Evolutionary conservation across 2,888 invertebrate genomes (phyloP).

Genomic region (Petrolisthes cinctipes): DNA sequence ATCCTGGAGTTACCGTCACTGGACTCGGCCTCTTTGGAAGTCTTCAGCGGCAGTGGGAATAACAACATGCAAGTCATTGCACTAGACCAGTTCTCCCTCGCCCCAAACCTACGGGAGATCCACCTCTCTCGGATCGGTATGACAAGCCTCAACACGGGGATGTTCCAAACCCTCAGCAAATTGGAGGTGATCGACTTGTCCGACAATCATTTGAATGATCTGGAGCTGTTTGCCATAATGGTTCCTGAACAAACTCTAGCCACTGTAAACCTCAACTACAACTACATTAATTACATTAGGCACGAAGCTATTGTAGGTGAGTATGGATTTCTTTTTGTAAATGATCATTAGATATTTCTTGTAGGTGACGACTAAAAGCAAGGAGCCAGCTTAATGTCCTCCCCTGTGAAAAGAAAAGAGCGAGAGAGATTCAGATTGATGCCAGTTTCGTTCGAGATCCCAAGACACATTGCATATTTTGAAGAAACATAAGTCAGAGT

Average conservation of each 20-base stretch:
- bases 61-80: neutral
- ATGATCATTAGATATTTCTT: neutral
- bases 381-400: too few relatives aligned
- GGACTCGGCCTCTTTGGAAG: neutral
- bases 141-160: neutral
- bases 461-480: too few relatives aligned
- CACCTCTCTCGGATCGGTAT: slow-evolving; percentile 16
- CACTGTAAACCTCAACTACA: neutral
- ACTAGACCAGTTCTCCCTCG: neutral
- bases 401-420: too few relatives aligned
- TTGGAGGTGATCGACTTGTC: slow-evolving; percentile 17
- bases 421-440: too few relatives aligned
- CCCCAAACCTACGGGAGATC: slow-evolving; percentile 17
- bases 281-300: neutral
- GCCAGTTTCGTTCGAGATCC: too few relatives aligned
- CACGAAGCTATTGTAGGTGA: slow-evolving; percentile 20
- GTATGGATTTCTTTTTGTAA: neutral
- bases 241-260: neutral
- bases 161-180: neutral
- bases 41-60: slow-evolving; percentile 24
- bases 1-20: neutral
- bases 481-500: too few relatives aligned
- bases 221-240: neutral
- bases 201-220: neutral
- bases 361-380: neutral